These are phyloP conservation scores for Thamnophis sirtalis DNA, from an alignment of 2,113 vertebrate species.

Conservation along the genomic window DNA sequence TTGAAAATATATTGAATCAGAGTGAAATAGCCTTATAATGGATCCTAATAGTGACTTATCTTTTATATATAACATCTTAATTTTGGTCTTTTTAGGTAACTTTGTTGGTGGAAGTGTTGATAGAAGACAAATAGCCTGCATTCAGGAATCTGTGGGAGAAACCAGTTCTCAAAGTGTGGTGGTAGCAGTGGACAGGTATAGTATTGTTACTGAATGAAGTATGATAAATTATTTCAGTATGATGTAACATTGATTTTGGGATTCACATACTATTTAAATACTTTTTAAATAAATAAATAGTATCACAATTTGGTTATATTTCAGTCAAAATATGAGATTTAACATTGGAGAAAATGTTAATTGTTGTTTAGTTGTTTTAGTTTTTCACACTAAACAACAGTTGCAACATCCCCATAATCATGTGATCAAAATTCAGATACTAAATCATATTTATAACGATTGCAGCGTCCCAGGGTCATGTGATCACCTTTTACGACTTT, in stretches of 20 bases:
- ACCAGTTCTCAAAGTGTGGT: conserved; percentile 98
- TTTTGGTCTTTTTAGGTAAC: conserved; percentile 68
- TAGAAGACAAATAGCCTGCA: conserved; percentile 89
- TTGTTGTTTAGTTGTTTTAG: too few relatives aligned
- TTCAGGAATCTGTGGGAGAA: conserved; percentile 96
- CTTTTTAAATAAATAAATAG: background rate
- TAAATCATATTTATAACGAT: too few relatives aligned
- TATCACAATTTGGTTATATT: background rate
- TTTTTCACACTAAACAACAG: background rate
- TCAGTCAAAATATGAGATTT: background rate
- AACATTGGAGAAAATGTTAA: background rate
- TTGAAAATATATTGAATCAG: background rate
- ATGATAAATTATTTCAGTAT: background rate
- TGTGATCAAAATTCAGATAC: too few relatives aligned
- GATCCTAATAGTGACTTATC: background rate
- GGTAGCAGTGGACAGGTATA: conserved; percentile 93
- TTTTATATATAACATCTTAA: background rate
- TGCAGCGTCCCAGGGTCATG: too few relatives aligned
- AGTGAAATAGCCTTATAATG: background rate
- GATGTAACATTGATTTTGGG: background rate
- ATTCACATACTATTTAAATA: conserved; percentile 5
- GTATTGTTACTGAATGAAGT: background rate
- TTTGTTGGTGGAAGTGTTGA: conserved; percentile 87
- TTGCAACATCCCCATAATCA: too few relatives aligned
- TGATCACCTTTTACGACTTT: too few relatives aligned